These are phyloP conservation scores for Cancer borealis DNA, from an alignment of 2,888 invertebrate genomes.

Conservation along the genomic window DNA sequence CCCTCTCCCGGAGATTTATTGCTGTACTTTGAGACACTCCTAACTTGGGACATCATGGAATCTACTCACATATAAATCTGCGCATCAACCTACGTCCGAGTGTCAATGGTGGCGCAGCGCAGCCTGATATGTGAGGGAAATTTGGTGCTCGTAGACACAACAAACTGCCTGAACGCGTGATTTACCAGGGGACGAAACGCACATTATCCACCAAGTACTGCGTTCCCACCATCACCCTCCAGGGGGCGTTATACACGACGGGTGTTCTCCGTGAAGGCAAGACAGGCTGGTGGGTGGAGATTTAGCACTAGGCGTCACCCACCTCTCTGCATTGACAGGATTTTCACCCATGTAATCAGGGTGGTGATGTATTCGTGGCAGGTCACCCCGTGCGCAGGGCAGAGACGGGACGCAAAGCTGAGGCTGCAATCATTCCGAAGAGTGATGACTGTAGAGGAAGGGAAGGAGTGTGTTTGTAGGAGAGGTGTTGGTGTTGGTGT, in stretches of 20 bases:
- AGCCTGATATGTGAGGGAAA: slow-evolving; percentile 16
- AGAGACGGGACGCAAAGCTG: neutral
- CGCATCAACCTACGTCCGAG: neutral
- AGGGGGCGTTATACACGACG: neutral
- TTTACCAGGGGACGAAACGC: neutral
- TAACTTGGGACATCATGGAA: slow-evolving; percentile 21
- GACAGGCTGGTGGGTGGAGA: slow-evolving; percentile 10
- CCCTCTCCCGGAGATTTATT: neutral
- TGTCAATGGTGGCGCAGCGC: slow-evolving; percentile 15
- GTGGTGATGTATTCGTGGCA: slow-evolving; percentile 21
- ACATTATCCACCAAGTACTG: neutral
- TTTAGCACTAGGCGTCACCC: slow-evolving; percentile 38
- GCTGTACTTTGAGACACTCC: slow-evolving; percentile 30
- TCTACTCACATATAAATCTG: slow-evolving; percentile 7
- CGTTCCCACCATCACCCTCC: neutral
- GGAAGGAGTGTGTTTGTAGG: neutral
- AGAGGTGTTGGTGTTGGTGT: neutral
- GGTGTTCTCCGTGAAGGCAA: neutral
- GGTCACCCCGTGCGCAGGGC: neutral
- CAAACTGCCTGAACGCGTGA: neutral
- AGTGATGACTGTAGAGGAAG: neutral
- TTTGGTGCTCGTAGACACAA: neutral
- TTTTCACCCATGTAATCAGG: neutral
- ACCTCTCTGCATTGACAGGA: neutral
- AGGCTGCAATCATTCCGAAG: neutral